Base-by-base conservation (phyloP, 2,797 vertebrate genomes). In the Spondyliosoma cantharus region DNA sequence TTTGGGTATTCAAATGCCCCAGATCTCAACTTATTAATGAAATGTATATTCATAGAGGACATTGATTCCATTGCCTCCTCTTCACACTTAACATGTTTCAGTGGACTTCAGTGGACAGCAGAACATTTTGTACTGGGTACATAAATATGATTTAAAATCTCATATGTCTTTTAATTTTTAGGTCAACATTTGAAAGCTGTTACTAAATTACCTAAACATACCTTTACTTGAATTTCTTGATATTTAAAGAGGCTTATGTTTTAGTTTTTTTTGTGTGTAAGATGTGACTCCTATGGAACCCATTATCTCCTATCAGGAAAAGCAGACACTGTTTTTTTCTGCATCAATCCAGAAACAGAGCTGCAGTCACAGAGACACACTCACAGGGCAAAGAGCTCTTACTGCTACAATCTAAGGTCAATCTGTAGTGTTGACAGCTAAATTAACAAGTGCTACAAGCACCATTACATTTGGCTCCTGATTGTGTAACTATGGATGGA, bases 11-110 rank as follows among this genome's bases (percentile, higher is more conserved):
- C 85, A 90, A 90, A 92, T 92, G 93, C 67, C 92, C 93, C 87
- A 95, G 92, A 94, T 95, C 79, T 91, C 76, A 86, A 86, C 71
- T 61, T 91, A 93, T 82, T 92, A 93, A 93, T 92, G 88, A 86
- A 90, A 88, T 82, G 71, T 91, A 87, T 90, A 90, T 90, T 93
- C 86, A 92, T 92, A 89, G 88, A 93, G 86, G 73, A 90, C 79
- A 89, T 77, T 81, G 81, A 88, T 87, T 88, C 29, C 69, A 67
- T 83, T 74, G 59, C 57, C 52, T 86, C 63, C 25, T 82, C 68
- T 22, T 85, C 29, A 76, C 32, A 78, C 59, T 83, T 82, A 80
- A 43, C 14, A 37, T 56, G 14, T 81, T 54, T n/a, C 17, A 84
- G 20, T 52, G 54, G 78, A 82, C 68, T 29, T 49, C 15, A 72